A percentile compares a stretch with the other conserved stretches of the same genome.
Conservation (phyloP, 2,797 vertebrate species). For the Rhabdomys pumilio region DNA sequence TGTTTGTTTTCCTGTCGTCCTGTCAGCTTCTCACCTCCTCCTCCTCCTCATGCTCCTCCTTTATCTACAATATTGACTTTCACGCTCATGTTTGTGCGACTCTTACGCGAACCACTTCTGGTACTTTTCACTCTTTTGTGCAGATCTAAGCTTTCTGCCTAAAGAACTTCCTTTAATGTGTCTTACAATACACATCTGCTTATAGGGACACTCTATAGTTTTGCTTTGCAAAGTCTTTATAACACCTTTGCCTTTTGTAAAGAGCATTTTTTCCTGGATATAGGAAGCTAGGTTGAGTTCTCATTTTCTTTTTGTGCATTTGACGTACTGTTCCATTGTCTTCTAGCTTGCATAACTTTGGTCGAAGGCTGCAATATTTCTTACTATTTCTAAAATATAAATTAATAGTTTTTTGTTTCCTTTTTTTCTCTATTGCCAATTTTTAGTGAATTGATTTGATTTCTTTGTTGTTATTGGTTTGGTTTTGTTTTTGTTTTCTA, state of each 20-base stretch:
- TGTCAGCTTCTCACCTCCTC: conserved; percentile 15
- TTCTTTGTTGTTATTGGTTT: neutral
- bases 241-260: conserved; percentile 14
- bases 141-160: neutral
- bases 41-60: neutral
- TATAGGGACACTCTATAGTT: neutral
- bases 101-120: neutral
- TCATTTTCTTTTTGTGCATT: neutral
- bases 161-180: conserved; percentile 38
- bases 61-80: neutral
- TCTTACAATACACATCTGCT: neutral
- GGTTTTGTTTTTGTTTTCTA: neutral
- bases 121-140: neutral
- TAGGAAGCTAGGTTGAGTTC: neutral
- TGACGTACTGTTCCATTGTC: neutral
- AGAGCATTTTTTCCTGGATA: conserved; percentile 9
- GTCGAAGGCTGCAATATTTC: conserved; percentile 10
- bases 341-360: conserved; percentile 10
- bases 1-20: conserved; percentile 14
- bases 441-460: neutral
- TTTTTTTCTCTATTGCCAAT: conserved; percentile 40
- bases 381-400: neutral
- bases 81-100: neutral
- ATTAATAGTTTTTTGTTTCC: neutral
- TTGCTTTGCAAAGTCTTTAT: conserved; percentile 10